Evolutionary conservation across 2,113 vertebrate species (phyloP).

Genomic region (Chaetops frenatus): DNA sequence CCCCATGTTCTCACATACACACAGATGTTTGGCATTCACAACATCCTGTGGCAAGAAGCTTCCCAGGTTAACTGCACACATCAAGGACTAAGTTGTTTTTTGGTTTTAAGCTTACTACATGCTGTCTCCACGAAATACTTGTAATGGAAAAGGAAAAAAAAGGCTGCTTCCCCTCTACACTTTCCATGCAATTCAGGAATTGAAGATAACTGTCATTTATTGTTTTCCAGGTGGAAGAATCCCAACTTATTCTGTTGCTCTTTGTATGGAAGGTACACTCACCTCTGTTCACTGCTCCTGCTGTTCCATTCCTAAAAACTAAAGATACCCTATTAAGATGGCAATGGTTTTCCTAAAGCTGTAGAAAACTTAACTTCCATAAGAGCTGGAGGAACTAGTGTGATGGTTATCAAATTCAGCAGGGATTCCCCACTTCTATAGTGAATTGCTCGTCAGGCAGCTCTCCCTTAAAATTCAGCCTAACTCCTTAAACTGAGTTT

Average conservation of each 20-base stretch:
- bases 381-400: neutral
- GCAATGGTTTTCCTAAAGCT: neutral
- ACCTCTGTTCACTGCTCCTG: neutral
- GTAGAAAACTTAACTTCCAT: neutral
- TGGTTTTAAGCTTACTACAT: neutral
- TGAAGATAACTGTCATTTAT: neutral
- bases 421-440: neutral
- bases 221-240: neutral
- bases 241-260: neutral
- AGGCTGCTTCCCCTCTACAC: neutral
- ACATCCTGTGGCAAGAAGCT: neutral
- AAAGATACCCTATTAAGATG: neutral
- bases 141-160: neutral
- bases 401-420: neutral
- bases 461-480: neutral
- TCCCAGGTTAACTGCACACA: constrained; percentile 10
- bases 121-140: neutral
- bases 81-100: neutral
- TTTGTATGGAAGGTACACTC: neutral
- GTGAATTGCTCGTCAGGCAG: neutral
- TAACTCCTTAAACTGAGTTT: neutral
- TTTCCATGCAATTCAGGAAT: neutral
- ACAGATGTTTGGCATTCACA: neutral
- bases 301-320: neutral
- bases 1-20: neutral